Base-by-base conservation (phyloP, 2,113 vertebrate genomes). In the Sylvicapra grimmia region DNA sequence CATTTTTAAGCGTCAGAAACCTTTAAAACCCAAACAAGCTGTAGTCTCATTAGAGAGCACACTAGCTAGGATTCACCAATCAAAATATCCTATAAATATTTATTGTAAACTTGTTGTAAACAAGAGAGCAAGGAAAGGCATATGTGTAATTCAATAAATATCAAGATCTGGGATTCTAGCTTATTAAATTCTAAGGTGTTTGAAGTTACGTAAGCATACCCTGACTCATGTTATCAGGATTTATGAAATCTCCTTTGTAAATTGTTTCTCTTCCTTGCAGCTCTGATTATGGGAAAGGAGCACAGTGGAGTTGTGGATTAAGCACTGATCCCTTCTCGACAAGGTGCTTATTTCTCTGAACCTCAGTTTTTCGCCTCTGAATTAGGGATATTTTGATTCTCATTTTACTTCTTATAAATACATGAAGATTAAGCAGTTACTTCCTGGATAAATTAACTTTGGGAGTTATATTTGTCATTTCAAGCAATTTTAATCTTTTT, bases 1-100 rank as follows among this genome's bases (percentile, higher is more conserved):
- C 93, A 96, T 80, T 94, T 98, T 92, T 93, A 95, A 97, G 97
- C 96, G 72, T 98, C 90, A 98, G 68, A 90, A 97, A 80, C 83
- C 93, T 97, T 97, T 96, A 97, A 97, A 97, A 90, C 63, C 54
- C 80, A 90, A 94, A 89, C 40, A 94, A 79, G 29, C 40, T 88
- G 18, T 85, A 93, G 53, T 92, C 89, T 98, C 93, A 95, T 98
- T 98, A 97, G 54, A 97, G 61, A 93, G 80, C 49, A 75, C n/a
- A 79, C 93, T 91, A 83, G 77, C 83, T 95, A 79, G 88, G 94
- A 96, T 93, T 96, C 58, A 93, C 87, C 97, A 65, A 94, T 96
- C 82, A 89, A 96, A 97, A 92, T 90, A 87, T 86, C 75, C 89
- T 96, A 49, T 82, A 89, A 97, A 97, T 93, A 86, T 84, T 56